Evolutionary conservation across 2,113 vertebrate genomes (phyloP).

Genomic region (Bos taurus): ARS-UCD2.0 NC_037328.1:148097001-148097500

Average conservation of each 20-base stretch:
- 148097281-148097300: too few species aligned
- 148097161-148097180: neutral
- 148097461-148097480: rapidly evolving
- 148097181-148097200: neutral
- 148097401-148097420: neutral
- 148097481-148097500: neutral
- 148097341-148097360: neutral
- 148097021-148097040: neutral
- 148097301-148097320: neutral
- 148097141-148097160: neutral
- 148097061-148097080: neutral
- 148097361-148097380: neutral
- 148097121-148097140: neutral
- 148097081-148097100: neutral
- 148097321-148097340: neutral
- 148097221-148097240: too few species aligned
- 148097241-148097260: too few species aligned
- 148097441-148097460: neutral
- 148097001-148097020: rapidly evolving
- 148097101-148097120: neutral
- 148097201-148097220: neutral
- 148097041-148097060: neutral
- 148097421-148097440: neutral
- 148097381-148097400: neutral
- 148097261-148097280: too few species aligned